Evolutionary conservation across 1,140 invertebrate species (phyloP).

Genomic region (Hormaphis cornu): DNA sequence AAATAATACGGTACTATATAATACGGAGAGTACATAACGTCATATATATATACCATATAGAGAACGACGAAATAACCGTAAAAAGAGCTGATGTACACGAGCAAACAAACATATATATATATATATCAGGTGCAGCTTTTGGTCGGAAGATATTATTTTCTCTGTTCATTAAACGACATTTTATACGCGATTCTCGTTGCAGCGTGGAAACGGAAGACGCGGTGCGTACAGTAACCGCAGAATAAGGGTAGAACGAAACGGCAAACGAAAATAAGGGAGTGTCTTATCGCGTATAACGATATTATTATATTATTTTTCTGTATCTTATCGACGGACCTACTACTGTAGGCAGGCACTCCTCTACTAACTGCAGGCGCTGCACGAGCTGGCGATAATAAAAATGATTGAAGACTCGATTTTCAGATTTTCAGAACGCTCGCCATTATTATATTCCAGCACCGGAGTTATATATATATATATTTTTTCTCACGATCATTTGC

Average conservation of each 20-base stretch:
- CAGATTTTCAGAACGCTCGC: slow-evolving; percentile 18
- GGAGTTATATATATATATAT: slow-evolving; percentile 12
- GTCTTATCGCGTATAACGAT: slow-evolving; percentile 12
- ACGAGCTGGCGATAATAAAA: slow-evolving; percentile 22
- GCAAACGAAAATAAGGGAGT: slow-evolving; percentile 8
- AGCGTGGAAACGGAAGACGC: background rate
- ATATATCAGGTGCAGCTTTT: slow-evolving; percentile 15
- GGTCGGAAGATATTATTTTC: slow-evolving; percentile 32
- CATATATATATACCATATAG: too few species aligned
- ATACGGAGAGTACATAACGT: too few species aligned
- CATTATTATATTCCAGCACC: slow-evolving; percentile 17
- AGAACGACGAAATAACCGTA: slow-evolving; percentile 7
- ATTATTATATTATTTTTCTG: background rate
- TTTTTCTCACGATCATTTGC: background rate
- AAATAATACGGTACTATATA: too few species aligned
- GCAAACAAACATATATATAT: background rate
- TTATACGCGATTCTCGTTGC: background rate
- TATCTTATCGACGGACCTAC: slow-evolving; percentile 2
- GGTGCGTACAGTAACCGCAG: background rate
- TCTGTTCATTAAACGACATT: slow-evolving; percentile 32
- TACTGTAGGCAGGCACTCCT: too few species aligned
- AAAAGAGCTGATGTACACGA: background rate
- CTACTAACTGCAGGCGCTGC: too few species aligned
- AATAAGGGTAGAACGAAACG: background rate
- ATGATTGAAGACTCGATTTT: slow-evolving; percentile 32